Conservation (phyloP, 2,797 vertebrate species). For the Antrozous pallidus region DNA sequence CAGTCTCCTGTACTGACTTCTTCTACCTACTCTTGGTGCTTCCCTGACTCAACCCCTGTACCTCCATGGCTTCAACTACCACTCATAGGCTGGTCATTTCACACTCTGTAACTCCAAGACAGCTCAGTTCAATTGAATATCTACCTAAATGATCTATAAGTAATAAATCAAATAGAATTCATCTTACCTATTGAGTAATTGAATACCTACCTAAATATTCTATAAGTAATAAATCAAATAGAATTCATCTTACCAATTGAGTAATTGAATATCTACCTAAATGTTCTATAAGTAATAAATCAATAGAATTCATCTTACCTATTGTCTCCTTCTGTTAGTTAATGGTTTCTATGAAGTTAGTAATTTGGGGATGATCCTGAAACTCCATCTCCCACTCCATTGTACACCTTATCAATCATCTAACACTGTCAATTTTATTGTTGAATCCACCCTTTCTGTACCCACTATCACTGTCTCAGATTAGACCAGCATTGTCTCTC, state of each 20-base stretch:
- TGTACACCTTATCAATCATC: not conserved
- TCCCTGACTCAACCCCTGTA: not conserved
- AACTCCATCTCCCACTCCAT: too few species aligned
- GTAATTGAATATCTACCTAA: not conserved
- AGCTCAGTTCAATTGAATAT: not conserved
- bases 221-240: not conserved
- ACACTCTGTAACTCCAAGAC: fast-evolving
- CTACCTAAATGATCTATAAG: not conserved
- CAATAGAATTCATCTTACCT: not conserved
- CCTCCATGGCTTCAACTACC: not conserved
- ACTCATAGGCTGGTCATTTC: not conserved
- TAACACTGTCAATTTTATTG: fast-evolving
- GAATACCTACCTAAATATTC: not conserved
- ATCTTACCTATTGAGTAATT: not conserved
- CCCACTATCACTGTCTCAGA: not conserved
- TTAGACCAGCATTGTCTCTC: not conserved
- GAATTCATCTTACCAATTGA: too few species aligned
- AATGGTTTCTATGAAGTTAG: not conserved
- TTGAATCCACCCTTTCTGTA: not conserved
- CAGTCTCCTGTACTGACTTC: not conserved
- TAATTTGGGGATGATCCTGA: not conserved
- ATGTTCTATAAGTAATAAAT: not conserved
- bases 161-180: not conserved
- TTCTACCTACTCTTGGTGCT: not conserved
- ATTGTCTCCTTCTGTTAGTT: not conserved